Evolutionary conservation across 2,113 vertebrate species (phyloP), one percentile per base, ranked within the genome.

Genomic region (Miniopterus natalensis): DNA sequence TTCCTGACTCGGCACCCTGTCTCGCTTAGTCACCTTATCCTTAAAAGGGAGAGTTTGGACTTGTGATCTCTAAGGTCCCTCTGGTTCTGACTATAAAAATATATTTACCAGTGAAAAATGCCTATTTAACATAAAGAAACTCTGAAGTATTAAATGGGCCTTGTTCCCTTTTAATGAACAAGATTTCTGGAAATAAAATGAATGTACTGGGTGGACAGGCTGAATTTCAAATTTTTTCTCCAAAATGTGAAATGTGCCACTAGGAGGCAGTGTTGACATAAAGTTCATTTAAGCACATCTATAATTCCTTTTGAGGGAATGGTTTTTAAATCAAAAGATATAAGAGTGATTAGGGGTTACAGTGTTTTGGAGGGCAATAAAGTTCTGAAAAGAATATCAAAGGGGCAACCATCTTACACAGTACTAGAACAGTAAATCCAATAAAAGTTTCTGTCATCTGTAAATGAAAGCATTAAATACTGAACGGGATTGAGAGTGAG

Each of bases 181-280:
- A 74, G 78, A 92, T 84, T 88, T 85, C 84, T 83, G 84, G 74
- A 78, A 94, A 66, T 53, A 78, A 89, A 91, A 84, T 51, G 4
- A 63, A 70, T 18, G 8, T n/a, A 40, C 49, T 78, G 81, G 55
- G 31, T 89, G 61, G 49, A 23, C 23, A 53, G 51, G 11, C 42
- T 85, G 63, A 73, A 75, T 75, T 75, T 31, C 42, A 74, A 73
- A 27, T 0, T 1, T 53, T 53, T 91, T 66, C 36, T 36, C 36
- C 40, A 92, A 70, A 92, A 68, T n/a, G 51, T 85, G 71, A 87
- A 75, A 51, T 66, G 12, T 29, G 80, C 88, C 96, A 85, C 88
- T 81, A 94, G 91, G 81, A 94, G 96, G 73, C 97, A 96, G 66
- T 92, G 73, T 95, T 94, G 94, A 94, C 88, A 79, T 80, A 87